These are phyloP conservation scores for Tapirus indicus DNA, from an alignment of 2,797 vertebrate species.

Conservation along the genomic window DNA sequence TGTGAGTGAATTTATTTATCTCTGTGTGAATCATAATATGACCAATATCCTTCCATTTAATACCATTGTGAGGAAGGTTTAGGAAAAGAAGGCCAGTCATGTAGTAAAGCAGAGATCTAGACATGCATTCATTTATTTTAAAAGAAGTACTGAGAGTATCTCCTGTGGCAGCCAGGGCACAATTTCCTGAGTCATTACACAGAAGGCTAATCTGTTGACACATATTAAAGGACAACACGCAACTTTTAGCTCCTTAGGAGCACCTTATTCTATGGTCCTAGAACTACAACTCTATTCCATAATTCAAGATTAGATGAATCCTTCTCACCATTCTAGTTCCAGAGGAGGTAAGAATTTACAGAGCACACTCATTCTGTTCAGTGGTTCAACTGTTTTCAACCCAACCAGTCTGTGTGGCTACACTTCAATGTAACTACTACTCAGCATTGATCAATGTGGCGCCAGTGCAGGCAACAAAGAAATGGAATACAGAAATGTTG, in stretches of 20 bases:
- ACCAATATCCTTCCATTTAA: not conserved
- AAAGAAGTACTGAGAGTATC: not conserved
- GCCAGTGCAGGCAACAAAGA: not conserved
- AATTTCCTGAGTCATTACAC: not conserved
- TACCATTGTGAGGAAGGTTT: not conserved
- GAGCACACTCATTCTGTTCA: not conserved
- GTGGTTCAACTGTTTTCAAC: not conserved
- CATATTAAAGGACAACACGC: not conserved
- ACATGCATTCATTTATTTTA: not conserved
- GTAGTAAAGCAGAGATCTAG: not conserved
- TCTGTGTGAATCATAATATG: not conserved
- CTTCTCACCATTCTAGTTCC: not conserved
- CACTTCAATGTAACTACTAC: not conserved
- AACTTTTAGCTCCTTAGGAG: not conserved
- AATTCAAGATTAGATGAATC: not conserved
- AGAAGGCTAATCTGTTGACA: not conserved
- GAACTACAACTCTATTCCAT: not conserved
- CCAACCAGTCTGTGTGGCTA: not conserved
- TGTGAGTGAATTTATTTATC: not conserved
- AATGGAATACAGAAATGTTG: not conserved
- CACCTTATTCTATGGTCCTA: not conserved
- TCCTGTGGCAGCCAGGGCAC: not conserved
- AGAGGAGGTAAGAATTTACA: not conserved
- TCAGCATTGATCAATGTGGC: not conserved
- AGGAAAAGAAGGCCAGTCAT: not conserved